These are phyloP conservation scores for Rhinolophus sinicus DNA, from an alignment of 2,113 vertebrate species.

Conservation along the genomic window DNA sequence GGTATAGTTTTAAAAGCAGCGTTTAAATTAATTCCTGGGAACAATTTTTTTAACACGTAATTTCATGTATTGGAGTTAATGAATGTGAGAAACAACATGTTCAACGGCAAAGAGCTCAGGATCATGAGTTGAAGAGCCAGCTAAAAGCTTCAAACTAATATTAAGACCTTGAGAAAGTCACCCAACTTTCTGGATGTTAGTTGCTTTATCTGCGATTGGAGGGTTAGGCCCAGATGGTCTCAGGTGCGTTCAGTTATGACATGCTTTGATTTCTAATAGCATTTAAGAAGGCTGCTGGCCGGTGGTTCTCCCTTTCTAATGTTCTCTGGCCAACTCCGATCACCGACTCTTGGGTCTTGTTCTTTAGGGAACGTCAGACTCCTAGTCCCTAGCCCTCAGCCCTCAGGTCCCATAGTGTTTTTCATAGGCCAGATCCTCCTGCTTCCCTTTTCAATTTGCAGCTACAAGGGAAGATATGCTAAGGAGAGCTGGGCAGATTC, in stretches of 20 bases:
- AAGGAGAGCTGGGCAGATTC: background rate
- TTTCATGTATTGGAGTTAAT: background rate
- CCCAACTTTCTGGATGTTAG: background rate
- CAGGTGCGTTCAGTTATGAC: background rate
- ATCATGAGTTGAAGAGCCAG: background rate
- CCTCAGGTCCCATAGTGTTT: too few species aligned
- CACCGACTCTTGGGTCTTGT: background rate
- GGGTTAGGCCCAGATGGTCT: background rate
- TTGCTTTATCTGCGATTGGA: background rate
- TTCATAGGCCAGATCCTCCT: background rate
- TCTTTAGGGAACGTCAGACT: background rate
- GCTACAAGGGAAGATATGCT: background rate
- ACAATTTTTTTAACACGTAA: background rate
- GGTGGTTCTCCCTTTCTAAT: background rate
- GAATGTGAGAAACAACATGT: background rate
- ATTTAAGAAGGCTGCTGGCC: background rate
- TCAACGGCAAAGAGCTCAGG: background rate
- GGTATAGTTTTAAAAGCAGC: background rate
- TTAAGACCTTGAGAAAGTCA: background rate
- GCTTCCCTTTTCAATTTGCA: background rate
- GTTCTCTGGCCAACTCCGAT: background rate
- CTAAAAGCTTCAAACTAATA: background rate
- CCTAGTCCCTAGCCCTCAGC: too few species aligned
- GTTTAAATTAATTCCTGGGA: background rate
- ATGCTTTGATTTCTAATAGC: background rate